Conservation (phyloP, 2,888 invertebrate genomes). For the Eupithecia dodoneata region DNA sequence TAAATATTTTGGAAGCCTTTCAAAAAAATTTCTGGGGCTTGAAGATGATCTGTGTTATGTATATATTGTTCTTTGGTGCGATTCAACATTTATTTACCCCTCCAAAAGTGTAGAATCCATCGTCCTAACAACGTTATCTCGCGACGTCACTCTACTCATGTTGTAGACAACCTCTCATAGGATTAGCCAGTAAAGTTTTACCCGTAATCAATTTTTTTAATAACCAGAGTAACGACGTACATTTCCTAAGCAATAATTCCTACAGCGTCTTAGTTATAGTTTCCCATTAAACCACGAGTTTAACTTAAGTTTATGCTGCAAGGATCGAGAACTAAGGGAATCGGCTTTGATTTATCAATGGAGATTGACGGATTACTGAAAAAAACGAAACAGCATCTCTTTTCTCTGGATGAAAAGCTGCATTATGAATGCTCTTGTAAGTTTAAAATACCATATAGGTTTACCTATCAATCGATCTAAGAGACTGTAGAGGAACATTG, state of each 20-base stretch:
- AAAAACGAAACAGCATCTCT: background rate
- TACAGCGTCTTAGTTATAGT: conserved; percentile 28
- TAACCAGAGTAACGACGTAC: conserved; percentile 22
- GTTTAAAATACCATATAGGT: no score
- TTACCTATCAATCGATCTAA: background rate
- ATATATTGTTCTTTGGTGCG: background rate
- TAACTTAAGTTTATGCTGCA: conserved; percentile 28
- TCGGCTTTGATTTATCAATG: background rate
- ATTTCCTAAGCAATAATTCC: conserved; percentile 19
- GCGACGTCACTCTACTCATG: background rate
- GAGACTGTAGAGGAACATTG: no score
- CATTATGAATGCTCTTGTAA: no score
- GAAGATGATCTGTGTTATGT: background rate
- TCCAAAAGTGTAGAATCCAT: background rate
- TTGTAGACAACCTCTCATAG: background rate
- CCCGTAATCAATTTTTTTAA: conserved; percentile 26
- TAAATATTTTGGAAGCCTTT: background rate
- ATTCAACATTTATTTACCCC: background rate
- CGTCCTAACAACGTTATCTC: background rate
- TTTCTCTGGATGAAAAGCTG: no score
- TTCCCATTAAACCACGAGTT: conserved; percentile 34
- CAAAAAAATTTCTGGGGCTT: background rate
- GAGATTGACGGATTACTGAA: background rate
- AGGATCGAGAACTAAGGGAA: conserved; percentile 19
- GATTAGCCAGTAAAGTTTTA: conserved; percentile 2